A percentile compares a stretch with the other conserved stretches of the same genome.
Evolutionary conservation across 2,797 vertebrate species (phyloP).

Genomic region (Mormyrus proboscirostris): DNA sequence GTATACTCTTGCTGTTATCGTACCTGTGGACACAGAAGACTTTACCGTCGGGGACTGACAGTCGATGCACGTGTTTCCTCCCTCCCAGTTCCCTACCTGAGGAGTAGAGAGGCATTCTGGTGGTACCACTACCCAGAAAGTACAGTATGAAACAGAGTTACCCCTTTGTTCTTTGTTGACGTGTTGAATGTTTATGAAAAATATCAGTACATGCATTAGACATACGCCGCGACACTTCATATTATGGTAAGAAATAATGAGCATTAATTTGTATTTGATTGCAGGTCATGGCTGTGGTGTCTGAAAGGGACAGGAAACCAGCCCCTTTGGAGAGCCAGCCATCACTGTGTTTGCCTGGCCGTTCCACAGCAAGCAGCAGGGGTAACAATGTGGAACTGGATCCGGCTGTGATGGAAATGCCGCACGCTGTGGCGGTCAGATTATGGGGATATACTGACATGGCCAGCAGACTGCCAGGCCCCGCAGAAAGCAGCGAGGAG

Average conservation of each 20-base stretch:
- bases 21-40: not conserved
- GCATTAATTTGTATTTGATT: not conserved
- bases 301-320: not conserved
- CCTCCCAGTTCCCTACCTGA: not conserved
- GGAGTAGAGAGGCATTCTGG: not conserved
- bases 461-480: not conserved
- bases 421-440: not conserved
- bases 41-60: not conserved
- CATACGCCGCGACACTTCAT: not conserved
- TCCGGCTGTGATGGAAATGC: not conserved
- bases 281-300: not conserved
- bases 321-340: not conserved
- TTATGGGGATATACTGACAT: not conserved
- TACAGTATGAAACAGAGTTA: not conserved
- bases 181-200: not conserved
- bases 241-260: not conserved
- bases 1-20: not conserved
- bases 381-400: not conserved
- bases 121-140: not conserved
- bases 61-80: not conserved
- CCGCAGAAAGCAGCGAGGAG: not conserved
- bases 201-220: not conserved
- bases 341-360: not conserved
- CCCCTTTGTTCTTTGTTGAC: not conserved
- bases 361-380: not conserved